Base-by-base conservation (phyloP, 2,888 invertebrate species). In the Dione vanillae region DNA sequence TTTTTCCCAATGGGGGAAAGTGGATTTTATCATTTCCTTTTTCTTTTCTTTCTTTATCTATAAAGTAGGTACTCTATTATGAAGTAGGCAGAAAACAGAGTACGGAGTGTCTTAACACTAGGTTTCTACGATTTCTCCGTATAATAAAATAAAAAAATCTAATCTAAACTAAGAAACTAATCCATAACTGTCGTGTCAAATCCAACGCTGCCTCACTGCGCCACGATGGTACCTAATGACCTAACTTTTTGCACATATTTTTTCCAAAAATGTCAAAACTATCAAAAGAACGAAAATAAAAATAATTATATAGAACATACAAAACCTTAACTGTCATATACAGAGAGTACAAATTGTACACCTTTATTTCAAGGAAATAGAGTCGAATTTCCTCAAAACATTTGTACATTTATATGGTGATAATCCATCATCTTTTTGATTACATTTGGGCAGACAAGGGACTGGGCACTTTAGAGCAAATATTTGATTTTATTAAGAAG, bases 401-500 rank as follows among this genome's bases (percentile, higher is more conserved):
- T 45, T 51, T 43, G 14, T 7, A n/a, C n/a, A 56, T 45, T 51
- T 43, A 19, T 7, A 11, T 1, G 43, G 37, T 47, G 20, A 54
- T 20, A 52, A 51, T 52, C 52, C 43, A 62, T 62, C 54, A 56
- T 47, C 10, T n/a, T 54, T 67, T 70, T 67, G 62, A 70, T 70
- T 62, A 62, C 67, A 20, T 70, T 58, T 56, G 56, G 62, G 61
- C 54, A 67, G 62, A 70, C 62, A 66, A 70, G 20, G 62, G 67
- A 58, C 62, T 16, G 37, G 12, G 41, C 47, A 62, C 67, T 64
- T 67, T 56, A 66, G 67, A 62, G 41, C 56, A 64, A 67, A 67
- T 71, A 64, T 67, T 71, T 67, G 58, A 58, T 67, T 62, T 71
- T 67, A 56, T 71, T 67, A 67, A 62, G 41, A 56, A 56, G 47